Base-by-base conservation (phyloP, 2,797 vertebrate genomes). In the Parauchenoglanis punctatus region DNA sequence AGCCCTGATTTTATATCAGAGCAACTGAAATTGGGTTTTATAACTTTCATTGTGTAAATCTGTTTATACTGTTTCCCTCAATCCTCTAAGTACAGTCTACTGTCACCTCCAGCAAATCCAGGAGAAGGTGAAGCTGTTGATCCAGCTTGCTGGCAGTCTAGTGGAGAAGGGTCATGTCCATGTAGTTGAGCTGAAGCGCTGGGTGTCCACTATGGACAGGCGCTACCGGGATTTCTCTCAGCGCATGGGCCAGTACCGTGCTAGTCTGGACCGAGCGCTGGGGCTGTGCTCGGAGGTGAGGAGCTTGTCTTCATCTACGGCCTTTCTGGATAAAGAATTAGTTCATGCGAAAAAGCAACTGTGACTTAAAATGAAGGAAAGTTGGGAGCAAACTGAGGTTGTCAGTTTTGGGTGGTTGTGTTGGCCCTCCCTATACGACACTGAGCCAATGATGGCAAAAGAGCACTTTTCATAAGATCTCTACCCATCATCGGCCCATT, bases 101-200 rank as follows among this genome's bases (percentile, higher is more conserved):
- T 80, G 3, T 49, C 61, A 70, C 76, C 31, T 80, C 35, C 95
- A 99, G 98, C 97, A 99, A 96, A 99, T 97, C 0, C 98, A 99
- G 94, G 98, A 99, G 92, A 99, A 98, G 92, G 98, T 99, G 88
- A 98, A 99, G 92, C 96, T 99, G 89, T 95, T 99, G 87, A 98
- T 99, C 94, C 98, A 99, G 91, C 92, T 99, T 92, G 98, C 98
- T 0, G 97, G 99, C 91, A 98, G 97, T 94, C 98, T 99, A 95
- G 96, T 99, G 90, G 97, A 97, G 81, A 99, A 99, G 93, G 98
- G 98, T 81, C 98, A 99, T 87, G 96, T 97, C 87, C 98, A 99
- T 1, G 97, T 98, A 87, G 92, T 94, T 0, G 98, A 99, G 94
- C 97, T 99, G 35, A 97, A 98, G 82, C 98, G 98, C 80, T 99